These are phyloP conservation scores for Perca fluviatilis DNA, from an alignment of 2,113 vertebrate species.

Conservation along the genomic window DNA sequence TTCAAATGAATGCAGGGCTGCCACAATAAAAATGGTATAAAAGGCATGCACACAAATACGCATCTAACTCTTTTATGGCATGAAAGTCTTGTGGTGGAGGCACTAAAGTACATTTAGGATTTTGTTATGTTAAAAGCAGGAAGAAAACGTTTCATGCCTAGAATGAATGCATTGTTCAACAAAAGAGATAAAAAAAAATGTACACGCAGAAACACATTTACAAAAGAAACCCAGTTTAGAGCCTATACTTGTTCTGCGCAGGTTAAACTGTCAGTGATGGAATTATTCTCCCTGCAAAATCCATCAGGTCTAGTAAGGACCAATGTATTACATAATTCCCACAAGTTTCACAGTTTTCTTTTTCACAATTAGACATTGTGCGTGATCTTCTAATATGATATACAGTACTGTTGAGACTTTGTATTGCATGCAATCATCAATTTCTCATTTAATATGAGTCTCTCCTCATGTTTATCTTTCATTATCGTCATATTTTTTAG, in stretches of 20 bases:
- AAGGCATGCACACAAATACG: slow-evolving; percentile 52
- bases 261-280: slow-evolving; percentile 28
- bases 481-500: neutral
- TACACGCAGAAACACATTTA: slow-evolving; percentile 1
- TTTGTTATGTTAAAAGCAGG: slow-evolving; percentile 60
- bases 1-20: slow-evolving; percentile 73
- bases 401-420: neutral
- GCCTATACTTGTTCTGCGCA: neutral
- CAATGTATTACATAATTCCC: neutral
- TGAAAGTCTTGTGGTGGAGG: slow-evolving; percentile 35
- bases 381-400: slow-evolving; percentile 1
- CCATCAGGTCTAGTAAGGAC: neutral
- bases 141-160: slow-evolving; percentile 4
- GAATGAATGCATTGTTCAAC: slow-evolving; percentile 34
- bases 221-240: neutral
- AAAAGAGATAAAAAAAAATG: slow-evolving; percentile 12
- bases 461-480: neutral
- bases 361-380: neutral
- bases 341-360: neutral
- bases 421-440: too few relatives aligned
- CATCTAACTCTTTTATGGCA: slow-evolving; percentile 35
- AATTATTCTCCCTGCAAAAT: slow-evolving; percentile 13
- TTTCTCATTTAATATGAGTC: neutral
- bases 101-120: slow-evolving; percentile 50
- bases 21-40: slow-evolving; percentile 72